Conservation (phyloP, 1,140 invertebrate genomes). For the Metopolophium dirhodum region DNA sequence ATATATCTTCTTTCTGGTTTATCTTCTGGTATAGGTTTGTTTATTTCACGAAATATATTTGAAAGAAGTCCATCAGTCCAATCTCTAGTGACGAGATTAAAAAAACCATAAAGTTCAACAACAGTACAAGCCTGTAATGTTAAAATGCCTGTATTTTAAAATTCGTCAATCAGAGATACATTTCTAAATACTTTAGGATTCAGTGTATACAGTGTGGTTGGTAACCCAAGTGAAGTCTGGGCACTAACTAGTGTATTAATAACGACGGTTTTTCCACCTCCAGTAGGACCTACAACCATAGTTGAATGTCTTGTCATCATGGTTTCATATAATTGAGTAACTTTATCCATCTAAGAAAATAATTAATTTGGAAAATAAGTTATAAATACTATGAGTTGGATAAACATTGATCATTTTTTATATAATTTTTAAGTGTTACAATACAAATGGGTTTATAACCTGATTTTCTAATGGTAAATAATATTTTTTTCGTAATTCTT, state of each 20-base stretch:
- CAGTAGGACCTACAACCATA: slow-evolving; percentile 90
- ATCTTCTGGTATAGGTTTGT: slow-evolving; percentile 69
- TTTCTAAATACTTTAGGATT: slow-evolving; percentile 73
- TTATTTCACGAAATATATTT: slow-evolving; percentile 89
- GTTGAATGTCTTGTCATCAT: slow-evolving; percentile 92
- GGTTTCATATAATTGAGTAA: slow-evolving; percentile 89
- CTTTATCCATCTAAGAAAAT: slow-evolving; percentile 67
- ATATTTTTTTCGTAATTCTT: slow-evolving; percentile 69
- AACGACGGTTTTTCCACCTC: slow-evolving; percentile 87
- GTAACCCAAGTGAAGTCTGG: slow-evolving; percentile 73
- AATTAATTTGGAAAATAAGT: slow-evolving; percentile 63
- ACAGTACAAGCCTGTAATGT: slow-evolving; percentile 75
- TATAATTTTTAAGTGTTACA: neutral
- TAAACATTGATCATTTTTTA: neutral
- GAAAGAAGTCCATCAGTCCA: slow-evolving; percentile 92
- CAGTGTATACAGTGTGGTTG: slow-evolving; percentile 78
- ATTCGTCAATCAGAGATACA: neutral
- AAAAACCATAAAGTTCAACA: slow-evolving; percentile 86
- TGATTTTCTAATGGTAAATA: slow-evolving; percentile 80
- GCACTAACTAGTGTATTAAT: slow-evolving; percentile 80
- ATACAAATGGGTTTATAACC: slow-evolving; percentile 64
- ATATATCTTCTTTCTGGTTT: slow-evolving; percentile 79
- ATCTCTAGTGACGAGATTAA: slow-evolving; percentile 83
- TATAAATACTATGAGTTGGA: neutral
- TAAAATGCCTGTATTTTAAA: slow-evolving; percentile 64